phyloP scores from a whole-genome alignment of 2,888 invertebrate species.

The Gnatocerus cornutus region DNA sequence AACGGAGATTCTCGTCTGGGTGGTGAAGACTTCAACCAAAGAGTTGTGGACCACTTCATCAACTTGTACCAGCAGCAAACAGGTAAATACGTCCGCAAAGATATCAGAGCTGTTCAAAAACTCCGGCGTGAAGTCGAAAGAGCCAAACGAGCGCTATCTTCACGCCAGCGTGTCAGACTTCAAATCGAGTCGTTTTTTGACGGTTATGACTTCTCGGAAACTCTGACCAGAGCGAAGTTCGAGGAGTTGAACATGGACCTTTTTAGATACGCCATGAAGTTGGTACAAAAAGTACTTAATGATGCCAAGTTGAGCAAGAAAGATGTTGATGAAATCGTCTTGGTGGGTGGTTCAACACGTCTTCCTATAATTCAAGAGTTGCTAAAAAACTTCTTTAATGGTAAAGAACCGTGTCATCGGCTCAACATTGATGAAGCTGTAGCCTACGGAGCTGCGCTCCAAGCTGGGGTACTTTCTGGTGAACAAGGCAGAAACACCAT shows the following conservation, averaged over 20 bases:
- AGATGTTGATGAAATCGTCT: slow-evolving; percentile 98
- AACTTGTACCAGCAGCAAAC: slow-evolving; percentile 99
- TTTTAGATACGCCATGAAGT: slow-evolving; percentile 93
- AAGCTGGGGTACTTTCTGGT: slow-evolving; percentile 97
- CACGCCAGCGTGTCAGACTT: slow-evolving; percentile 96
- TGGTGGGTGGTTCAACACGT: slow-evolving; percentile 99
- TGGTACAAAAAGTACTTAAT: slow-evolving; percentile 96
- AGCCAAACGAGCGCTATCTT: slow-evolving; percentile 96
- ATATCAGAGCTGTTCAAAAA: slow-evolving; percentile 96
- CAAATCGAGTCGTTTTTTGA: slow-evolving; percentile 99
- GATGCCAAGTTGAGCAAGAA: slow-evolving; percentile 99
- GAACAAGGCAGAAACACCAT: slow-evolving; percentile 98
- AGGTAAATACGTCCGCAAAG: slow-evolving; percentile 96
- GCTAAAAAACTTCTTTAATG: slow-evolving; percentile 96
- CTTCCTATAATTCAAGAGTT: slow-evolving; percentile 98
- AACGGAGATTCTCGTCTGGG: slow-evolving; percentile 98
- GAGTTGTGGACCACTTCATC: slow-evolving; percentile 97
- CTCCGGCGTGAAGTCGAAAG: slow-evolving; percentile 97
- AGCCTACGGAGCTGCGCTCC: slow-evolving; percentile 98
- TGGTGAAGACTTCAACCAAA: slow-evolving; percentile 99
- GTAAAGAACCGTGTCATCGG: slow-evolving; percentile 98
- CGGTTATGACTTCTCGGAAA: slow-evolving; percentile 98
- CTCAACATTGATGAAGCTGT: slow-evolving; percentile 99
- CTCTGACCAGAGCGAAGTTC: slow-evolving; percentile 97
- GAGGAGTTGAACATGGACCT: slow-evolving; percentile 97